Percentiles rank a stretch among this genome's conserved stretches.
These are phyloP conservation scores for Indicator maculatus DNA, from an alignment of 2,113 vertebrate species.

Conservation along the genomic window DNA sequence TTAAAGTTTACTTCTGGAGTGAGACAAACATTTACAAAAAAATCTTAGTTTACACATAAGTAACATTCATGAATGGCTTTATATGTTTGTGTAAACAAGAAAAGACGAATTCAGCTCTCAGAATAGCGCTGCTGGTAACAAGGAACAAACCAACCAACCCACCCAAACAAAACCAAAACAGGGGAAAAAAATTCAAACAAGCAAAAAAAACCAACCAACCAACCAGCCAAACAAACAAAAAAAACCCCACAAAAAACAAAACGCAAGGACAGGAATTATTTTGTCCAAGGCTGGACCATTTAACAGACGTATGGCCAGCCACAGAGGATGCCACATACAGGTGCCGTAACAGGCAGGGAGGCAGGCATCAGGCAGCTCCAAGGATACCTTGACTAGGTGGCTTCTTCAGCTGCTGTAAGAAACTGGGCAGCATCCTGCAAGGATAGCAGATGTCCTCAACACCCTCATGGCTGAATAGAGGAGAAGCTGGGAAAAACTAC, in stretches of 20 bases:
- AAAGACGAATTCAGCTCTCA: neutral
- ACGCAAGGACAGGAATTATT: neutral
- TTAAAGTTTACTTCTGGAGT: neutral
- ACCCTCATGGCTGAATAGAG: neutral
- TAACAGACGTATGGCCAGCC: neutral
- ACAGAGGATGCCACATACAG: fast-evolving
- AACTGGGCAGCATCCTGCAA: neutral
- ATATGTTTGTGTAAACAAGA: neutral
- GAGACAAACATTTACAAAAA: neutral
- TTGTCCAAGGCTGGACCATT: neutral
- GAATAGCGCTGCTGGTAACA: neutral
- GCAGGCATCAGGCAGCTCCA: neutral
- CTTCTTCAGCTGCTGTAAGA: neutral
- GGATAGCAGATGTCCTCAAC: neutral
- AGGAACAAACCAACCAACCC: neutral
- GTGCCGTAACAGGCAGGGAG: neutral
- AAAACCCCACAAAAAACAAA: too few species aligned
- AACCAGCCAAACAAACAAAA: too few species aligned
- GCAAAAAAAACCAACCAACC: too few species aligned
- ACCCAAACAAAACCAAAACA: too few species aligned
- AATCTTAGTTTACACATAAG: neutral
- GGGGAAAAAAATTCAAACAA: too few species aligned
- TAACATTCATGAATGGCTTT: neutral
- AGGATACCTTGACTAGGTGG: neutral
- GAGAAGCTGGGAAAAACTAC: neutral